Evolutionary conservation across 1,140 invertebrate genomes (phyloP).

Genomic region (Grapholita molesta): DNA sequence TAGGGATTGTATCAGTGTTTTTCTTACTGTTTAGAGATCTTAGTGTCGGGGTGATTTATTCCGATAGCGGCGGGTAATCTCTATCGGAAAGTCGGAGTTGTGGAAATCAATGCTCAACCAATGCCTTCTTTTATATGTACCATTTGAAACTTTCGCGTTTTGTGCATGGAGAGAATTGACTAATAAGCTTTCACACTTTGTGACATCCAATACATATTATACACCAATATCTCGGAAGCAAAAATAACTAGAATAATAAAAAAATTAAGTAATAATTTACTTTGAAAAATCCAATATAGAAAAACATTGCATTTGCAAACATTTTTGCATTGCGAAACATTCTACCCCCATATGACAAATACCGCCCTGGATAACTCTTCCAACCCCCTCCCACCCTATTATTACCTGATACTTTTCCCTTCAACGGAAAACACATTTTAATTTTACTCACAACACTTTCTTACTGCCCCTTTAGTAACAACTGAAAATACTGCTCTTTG

Average conservation of each 20-base stretch:
- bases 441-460: slow-evolving; percentile 34
- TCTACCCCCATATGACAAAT: background rate
- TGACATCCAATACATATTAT: background rate
- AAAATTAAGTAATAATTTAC: too few species aligned
- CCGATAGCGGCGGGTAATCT: background rate
- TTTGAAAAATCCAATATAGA: too few species aligned
- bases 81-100: background rate
- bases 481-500: background rate
- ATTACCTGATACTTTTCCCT: slow-evolving; percentile 50
- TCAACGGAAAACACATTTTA: slow-evolving; percentile 48
- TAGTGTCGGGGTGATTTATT: background rate
- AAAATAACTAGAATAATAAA: too few species aligned
- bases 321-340: too few species aligned
- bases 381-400: slow-evolving; percentile 18
- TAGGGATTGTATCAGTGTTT: slow-evolving; percentile 31
- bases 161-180: too few species aligned
- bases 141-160: too few species aligned
- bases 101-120: background rate
- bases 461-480: background rate
- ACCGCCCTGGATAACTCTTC: background rate
- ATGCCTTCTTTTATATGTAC: too few species aligned
- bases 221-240: background rate
- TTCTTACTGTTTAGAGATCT: slow-evolving; percentile 19
- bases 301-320: slow-evolving; percentile 38
- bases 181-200: too few species aligned